phyloP scores from a whole-genome alignment of 2,888 invertebrate genomes.

The Seira sanloemensis region DNA sequence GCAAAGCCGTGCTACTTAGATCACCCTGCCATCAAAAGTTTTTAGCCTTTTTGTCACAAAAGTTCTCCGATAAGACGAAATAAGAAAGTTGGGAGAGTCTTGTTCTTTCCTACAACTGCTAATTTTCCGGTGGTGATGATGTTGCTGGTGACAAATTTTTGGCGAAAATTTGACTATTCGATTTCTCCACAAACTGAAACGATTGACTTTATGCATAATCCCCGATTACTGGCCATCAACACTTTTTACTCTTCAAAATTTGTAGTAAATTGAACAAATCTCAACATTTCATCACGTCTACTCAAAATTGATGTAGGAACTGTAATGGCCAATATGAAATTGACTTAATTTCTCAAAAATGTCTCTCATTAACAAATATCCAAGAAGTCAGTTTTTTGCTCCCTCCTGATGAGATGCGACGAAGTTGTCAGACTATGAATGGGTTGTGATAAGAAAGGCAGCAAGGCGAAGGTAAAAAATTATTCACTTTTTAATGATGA shows the following conservation, averaged over 20 bases:
- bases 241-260: conserved; percentile 28
- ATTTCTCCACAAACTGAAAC: conserved; percentile 47
- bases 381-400: not conserved
- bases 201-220: conserved; percentile 42
- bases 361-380: too few species aligned
- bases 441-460: conserved; percentile 38
- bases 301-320: too few species aligned
- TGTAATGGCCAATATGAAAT: too few species aligned
- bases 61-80: conserved; percentile 29
- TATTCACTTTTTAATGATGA: conserved; percentile 8
- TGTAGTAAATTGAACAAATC: not conserved
- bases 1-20: too few species aligned
- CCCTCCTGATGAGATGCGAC: conserved; percentile 3
- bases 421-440: conserved; percentile 47
- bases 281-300: not conserved
- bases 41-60: conserved; percentile 17
- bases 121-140: conserved; percentile 47
- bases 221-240: conserved; percentile 49
- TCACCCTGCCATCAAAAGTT: too few species aligned
- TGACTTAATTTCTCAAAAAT: not conserved
- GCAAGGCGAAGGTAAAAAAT: conserved; percentile 35
- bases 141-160: not conserved
- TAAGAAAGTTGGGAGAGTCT: conserved; percentile 42
- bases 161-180: conserved; percentile 11
- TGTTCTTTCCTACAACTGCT: conserved; percentile 52